phyloP scores from a whole-genome alignment of 2,888 invertebrate genomes.

The Pediacus dermestoides region DNA sequence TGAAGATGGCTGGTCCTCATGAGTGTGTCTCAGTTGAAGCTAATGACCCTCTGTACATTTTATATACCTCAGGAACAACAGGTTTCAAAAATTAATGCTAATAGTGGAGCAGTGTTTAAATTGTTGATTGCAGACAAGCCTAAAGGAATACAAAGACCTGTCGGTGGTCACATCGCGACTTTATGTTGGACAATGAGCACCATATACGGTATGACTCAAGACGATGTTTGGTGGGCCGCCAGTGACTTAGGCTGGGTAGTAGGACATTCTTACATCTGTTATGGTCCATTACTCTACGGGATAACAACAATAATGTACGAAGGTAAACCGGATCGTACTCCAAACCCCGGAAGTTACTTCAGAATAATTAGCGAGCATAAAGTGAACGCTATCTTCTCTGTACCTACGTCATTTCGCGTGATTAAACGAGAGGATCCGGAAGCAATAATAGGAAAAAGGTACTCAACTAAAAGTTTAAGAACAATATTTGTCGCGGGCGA shows the following conservation, averaged over 20 bases:
- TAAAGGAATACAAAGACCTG: constrained; percentile 82
- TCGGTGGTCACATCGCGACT: constrained; percentile 83
- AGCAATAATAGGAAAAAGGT: constrained; percentile 62
- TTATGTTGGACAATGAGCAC: constrained; percentile 81
- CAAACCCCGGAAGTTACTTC: constrained; percentile 89
- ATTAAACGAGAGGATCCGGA: constrained; percentile 79
- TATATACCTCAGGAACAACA: constrained; percentile 90
- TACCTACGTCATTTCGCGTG: constrained; percentile 86
- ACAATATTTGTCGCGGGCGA: constrained; percentile 86
- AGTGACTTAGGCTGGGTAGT: constrained; percentile 92
- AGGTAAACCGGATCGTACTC: constrained; percentile 93
- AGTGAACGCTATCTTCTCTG: constrained; percentile 81
- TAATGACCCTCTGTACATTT: constrained; percentile 84
- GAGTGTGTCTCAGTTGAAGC: constrained; percentile 84
- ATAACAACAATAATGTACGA: constrained; percentile 82
- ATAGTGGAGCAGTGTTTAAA: background rate
- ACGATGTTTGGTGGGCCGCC: constrained; percentile 88
- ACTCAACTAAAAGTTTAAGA: constrained; percentile 66
- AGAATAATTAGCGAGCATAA: constrained; percentile 84
- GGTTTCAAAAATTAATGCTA: constrained; percentile 47
- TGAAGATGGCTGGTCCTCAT: constrained; percentile 62
- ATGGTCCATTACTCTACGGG: constrained; percentile 80
- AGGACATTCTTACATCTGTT: constrained; percentile 92
- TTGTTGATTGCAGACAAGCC: constrained; percentile 52
- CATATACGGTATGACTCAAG: constrained; percentile 73